phyloP scores from a whole-genome alignment of 2,888 invertebrate species.

The Ganaspis brasiliensis region DNA sequence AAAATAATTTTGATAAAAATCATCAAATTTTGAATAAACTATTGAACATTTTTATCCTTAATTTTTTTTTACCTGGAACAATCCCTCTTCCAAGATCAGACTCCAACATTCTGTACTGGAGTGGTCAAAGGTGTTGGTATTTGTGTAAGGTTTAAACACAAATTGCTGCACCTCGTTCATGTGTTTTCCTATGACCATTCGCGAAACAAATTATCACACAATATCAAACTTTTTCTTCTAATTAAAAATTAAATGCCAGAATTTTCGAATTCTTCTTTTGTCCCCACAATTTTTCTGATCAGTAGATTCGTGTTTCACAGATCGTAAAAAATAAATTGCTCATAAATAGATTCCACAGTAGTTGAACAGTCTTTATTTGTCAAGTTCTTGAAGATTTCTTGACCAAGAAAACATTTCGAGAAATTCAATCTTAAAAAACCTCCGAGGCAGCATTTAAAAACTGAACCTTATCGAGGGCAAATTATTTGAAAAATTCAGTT shows the following conservation, averaged over 20 bases:
- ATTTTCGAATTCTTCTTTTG: neutral
- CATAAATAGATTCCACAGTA: constrained; percentile 26
- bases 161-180: constrained; percentile 77
- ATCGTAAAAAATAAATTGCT: neutral
- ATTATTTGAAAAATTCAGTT: no score
- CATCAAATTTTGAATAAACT: neutral
- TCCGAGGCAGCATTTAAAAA: neutral
- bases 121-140: constrained; percentile 63
- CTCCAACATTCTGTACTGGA: constrained; percentile 77
- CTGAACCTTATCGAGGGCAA: no score
- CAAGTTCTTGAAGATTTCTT: constrained; percentile 45
- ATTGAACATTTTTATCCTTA: no score
- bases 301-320: constrained; percentile 2
- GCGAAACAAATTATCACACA: constrained; percentile 1
- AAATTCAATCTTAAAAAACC: neutral
- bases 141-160: constrained; percentile 66
- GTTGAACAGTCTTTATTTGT: constrained; percentile 33
- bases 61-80: constrained; percentile 75
- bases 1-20: no score
- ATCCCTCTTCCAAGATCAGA: constrained; percentile 74
- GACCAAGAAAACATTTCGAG: constrained; percentile 46
- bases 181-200: constrained; percentile 59
- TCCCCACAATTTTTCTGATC: neutral
- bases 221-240: neutral
- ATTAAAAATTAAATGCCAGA: neutral